Evolutionary conservation across 2,888 invertebrate species (phyloP).

Genomic region (Drosophila testacea): DNA sequence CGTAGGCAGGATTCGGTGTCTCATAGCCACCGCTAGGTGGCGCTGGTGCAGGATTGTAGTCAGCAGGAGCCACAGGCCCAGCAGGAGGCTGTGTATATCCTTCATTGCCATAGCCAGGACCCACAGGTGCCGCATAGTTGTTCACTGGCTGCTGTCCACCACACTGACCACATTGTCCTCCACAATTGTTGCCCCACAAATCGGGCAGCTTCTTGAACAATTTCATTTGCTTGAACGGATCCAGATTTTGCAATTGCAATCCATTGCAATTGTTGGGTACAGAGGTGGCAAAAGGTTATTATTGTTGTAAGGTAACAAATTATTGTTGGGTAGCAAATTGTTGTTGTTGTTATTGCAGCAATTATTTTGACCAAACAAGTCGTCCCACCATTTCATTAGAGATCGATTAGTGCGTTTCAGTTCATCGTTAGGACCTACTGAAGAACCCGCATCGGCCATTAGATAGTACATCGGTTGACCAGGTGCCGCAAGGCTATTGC

Average conservation of each 20-base stretch:
- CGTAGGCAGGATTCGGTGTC: constrained; percentile 49
- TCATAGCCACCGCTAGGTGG: constrained; percentile 33
- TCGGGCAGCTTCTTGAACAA: constrained; percentile 59
- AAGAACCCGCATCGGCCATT: constrained; percentile 66
- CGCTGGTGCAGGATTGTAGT: constrained; percentile 33
- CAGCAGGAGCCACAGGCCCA: constrained; percentile 21
- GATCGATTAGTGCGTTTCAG: constrained; percentile 70
- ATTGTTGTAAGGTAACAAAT: constrained; percentile 25
- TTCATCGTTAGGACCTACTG: constrained; percentile 61
- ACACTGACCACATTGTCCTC: constrained; percentile 43
- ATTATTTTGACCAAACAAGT: constrained; percentile 59
- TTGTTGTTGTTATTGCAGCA: constrained; percentile 58
- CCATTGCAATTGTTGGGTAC: constrained; percentile 49
- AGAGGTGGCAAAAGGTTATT: constrained; percentile 7
- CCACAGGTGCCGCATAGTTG: constrained; percentile 41
- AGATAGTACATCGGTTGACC: constrained; percentile 67
- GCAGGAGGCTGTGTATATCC: constrained; percentile 35
- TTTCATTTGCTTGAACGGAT: constrained; percentile 68
- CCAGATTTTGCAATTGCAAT: constrained; percentile 47
- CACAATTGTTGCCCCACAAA: constrained; percentile 49
- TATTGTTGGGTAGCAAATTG: constrained; percentile 34
- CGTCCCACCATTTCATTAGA: constrained; percentile 74
- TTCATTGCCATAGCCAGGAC: constrained; percentile 46
- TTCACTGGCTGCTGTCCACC: constrained; percentile 33
- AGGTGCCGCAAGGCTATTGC: constrained; percentile 51